Evolutionary conservation across 2,113 vertebrate genomes (phyloP).

Genomic region (Ageneiosus marmoratus): DNA sequence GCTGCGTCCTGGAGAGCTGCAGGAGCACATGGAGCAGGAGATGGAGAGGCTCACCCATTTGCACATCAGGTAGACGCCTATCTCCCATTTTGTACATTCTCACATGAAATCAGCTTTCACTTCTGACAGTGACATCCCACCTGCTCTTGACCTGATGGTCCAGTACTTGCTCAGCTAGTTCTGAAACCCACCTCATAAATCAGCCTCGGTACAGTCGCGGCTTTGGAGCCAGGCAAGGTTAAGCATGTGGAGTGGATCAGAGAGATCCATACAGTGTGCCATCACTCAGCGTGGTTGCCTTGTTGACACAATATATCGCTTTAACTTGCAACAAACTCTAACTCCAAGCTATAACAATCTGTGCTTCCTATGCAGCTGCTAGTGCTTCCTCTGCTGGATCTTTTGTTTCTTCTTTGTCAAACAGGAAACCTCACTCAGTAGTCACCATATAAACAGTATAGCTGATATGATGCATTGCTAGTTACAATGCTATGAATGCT

Average conservation of each 20-base stretch:
- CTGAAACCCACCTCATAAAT: conserved; percentile 35
- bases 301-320: background rate
- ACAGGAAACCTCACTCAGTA: conserved; percentile 32
- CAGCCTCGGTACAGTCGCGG: conserved; percentile 13
- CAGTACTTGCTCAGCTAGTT: background rate
- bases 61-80: conserved; percentile 83
- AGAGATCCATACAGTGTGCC: conserved; percentile 3
- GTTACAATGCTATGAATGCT: conserved; percentile 49
- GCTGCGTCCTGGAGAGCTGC: conserved; percentile 91
- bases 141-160: conserved; percentile 12
- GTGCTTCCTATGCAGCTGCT: conserved; percentile 17
- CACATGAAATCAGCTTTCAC: background rate
- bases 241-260: conserved; percentile 35
- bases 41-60: conserved; percentile 90
- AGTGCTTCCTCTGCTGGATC: background rate
- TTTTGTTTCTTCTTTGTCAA: background rate
- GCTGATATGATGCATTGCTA: background rate
- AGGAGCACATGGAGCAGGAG: conserved; percentile 98
- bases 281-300: conserved; percentile 8
- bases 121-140: background rate
- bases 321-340: background rate
- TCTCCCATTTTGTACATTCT: conserved; percentile 19
- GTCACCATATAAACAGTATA: conserved; percentile 31
- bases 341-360: background rate
- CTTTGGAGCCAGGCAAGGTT: conserved; percentile 24